A percentile compares a stretch with the other conserved stretches of the same genome.
Evolutionary conservation across 2,888 invertebrate genomes (phyloP).

Genomic region (Sarcophaga rosellei): DNA sequence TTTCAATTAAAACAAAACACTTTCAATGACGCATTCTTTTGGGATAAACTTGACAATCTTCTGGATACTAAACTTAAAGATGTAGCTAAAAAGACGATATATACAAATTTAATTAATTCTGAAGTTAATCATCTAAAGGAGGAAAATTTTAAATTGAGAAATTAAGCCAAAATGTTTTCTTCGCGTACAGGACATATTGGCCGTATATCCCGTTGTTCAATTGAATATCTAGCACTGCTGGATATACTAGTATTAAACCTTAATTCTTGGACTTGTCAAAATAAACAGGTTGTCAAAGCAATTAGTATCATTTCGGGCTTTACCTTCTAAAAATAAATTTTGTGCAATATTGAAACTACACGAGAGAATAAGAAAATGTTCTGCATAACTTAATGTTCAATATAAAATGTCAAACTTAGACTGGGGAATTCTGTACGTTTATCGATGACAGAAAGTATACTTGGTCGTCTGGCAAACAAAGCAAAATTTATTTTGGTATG

Average conservation of each 20-base stretch:
- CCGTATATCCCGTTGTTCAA: background rate
- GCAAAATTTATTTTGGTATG: no score
- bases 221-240: background rate
- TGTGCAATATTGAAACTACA: background rate
- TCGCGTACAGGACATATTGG: conserved; percentile 1
- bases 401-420: no score
- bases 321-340: conserved; percentile 2
- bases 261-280: no score
- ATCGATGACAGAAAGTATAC: no score
- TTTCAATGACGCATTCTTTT: no score
- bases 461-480: background rate
- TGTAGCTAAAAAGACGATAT: background rate
- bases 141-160: background rate
- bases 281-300: background rate
- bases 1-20: no score
- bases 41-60: no score
- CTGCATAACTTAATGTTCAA: no score
- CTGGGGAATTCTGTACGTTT: no score
- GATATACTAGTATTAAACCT: background rate
- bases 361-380: background rate
- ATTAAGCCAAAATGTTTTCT: background rate
- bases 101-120: background rate
- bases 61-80: background rate
- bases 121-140: background rate
- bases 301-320: background rate